Evolutionary conservation across 1,140 invertebrate species (phyloP), one percentile per base, ranked within the genome.

Genomic region (Drosophila pandora): DNA sequence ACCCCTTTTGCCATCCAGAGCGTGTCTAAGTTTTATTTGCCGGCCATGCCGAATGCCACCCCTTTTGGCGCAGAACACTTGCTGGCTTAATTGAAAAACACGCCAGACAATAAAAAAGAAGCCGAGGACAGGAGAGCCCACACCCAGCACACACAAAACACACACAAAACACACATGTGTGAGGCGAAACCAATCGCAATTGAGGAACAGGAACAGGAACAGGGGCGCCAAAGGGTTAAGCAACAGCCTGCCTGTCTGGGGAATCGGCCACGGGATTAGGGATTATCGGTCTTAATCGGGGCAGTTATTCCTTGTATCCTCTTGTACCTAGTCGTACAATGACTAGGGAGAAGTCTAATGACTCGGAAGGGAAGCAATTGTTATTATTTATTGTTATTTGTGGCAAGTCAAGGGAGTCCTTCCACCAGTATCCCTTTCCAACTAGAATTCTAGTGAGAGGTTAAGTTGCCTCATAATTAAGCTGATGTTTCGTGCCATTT

Each of bases 11-110:
- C 39, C 4, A 21, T 17, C 5, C n/a, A 21, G 54, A 65, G 83
- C 82, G 78, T 87, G 82, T 83, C 82, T 87, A 87, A 87, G 79
- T 87, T 87, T 87, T 88, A 87, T 87, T 87, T 88, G 83, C 83
- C 79, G 83, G 83, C 79, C 83, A 76, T 88, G 83, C 54, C 83
- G 83, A 87, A 87, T 72, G 41, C 52, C 30, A 49, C 23, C 45
- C 21, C 22, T 34, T 13, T 28, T 37, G 3, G 39, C 0, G 13
- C 62, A n/a, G 41, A 49, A 41, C 43, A 50, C 50, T 48, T 13
- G 34, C 34, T 50, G 32, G 61, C 62, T 76, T 87, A 83, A 88
- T 87, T 87, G 82, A 87, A 87, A 87, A 87, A 88, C 65, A 76
- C 64, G 68, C 49, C 57, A 57, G 58, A 41, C 59, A 65, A 56